Conservation (phyloP, 2,888 invertebrate genomes). For the Platerodrilus igneus region DNA sequence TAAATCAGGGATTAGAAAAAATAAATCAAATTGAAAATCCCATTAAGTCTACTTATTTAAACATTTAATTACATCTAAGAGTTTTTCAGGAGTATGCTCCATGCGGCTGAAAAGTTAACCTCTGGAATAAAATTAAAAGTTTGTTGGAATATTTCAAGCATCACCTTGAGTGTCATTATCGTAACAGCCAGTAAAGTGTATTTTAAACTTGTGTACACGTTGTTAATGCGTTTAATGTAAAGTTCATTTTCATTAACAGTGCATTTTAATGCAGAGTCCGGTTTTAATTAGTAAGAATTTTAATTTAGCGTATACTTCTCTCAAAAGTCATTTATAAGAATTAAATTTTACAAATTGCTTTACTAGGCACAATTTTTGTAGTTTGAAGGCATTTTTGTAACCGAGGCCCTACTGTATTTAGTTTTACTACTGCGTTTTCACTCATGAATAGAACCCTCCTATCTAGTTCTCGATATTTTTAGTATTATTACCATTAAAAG, state of each 20-base stretch:
- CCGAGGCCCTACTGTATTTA: no score
- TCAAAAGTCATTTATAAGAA: no score
- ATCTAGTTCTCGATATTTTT: no score
- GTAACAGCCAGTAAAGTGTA: slow-evolving; percentile 8
- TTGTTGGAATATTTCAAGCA: slow-evolving; percentile 17
- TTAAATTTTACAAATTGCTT: no score
- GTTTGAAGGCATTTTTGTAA: no score
- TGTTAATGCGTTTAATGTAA: slow-evolving; percentile 16
- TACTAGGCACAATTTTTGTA: no score
- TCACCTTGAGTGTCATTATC: slow-evolving; percentile 8
- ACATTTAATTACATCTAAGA: slow-evolving; percentile 40
- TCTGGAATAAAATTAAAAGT: slow-evolving; percentile 38
- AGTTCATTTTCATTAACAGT: slow-evolving; percentile 14
- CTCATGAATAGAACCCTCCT: no score
- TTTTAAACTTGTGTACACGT: slow-evolving; percentile 7
- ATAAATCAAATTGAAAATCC: slow-evolving; percentile 39
- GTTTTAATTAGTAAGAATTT: no score
- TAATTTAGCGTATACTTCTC: no score
- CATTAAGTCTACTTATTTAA: slow-evolving; percentile 40
- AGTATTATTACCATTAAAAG: no score
- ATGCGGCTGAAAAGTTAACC: slow-evolving; percentile 31
- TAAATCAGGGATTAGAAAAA: slow-evolving; percentile 36
- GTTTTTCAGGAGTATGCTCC: slow-evolving; percentile 27
- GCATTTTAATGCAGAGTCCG: slow-evolving; percentile 12
- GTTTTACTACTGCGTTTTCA: no score